A percentile compares a stretch with the other conserved stretches of the same genome.
Evolutionary conservation across 1,140 invertebrate species (phyloP).

Genomic region (Psix sp.): DNA sequence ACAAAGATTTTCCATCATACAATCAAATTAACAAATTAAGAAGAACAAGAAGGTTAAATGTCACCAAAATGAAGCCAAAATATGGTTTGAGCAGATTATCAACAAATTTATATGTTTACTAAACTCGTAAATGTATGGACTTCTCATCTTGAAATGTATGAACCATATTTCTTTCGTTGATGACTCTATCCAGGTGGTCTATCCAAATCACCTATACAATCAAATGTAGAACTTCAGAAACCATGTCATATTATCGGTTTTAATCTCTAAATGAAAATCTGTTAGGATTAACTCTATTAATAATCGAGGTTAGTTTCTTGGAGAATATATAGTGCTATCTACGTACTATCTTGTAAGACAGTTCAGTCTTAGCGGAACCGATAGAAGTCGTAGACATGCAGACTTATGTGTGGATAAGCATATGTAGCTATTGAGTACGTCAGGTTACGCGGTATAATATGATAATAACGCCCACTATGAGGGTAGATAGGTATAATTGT

Average conservation of each 20-base stretch:
- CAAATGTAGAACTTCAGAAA: not conserved
- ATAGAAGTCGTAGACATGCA: conserved; percentile 43
- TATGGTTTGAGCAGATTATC: too few relatives aligned
- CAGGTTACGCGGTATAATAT: conserved; percentile 69
- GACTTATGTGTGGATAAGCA: conserved; percentile 35
- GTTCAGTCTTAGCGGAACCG: conserved; percentile 26
- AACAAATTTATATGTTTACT: too few relatives aligned
- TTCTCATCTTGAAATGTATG: too few relatives aligned
- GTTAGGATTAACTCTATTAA: not conserved
- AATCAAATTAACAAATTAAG: too few relatives aligned
- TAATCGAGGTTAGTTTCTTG: not conserved
- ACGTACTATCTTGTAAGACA: conserved; percentile 37
- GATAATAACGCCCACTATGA: conserved; percentile 72
- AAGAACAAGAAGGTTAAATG: too few relatives aligned
- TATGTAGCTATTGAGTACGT: conserved; percentile 56
- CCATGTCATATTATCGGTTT: conserved; percentile 5
- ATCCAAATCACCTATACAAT: not conserved
- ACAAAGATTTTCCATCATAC: too few relatives aligned
- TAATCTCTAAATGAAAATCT: conserved; percentile 1
- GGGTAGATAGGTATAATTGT: conserved; percentile 74
- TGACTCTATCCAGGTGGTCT: too few relatives aligned
- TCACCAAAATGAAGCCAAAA: too few relatives aligned
- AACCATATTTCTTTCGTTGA: too few relatives aligned
- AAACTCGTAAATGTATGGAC: too few relatives aligned
- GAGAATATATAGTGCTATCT: conserved; percentile 26